A percentile compares a stretch with the other conserved stretches of the same genome.
Conservation (phyloP, 2,888 invertebrate genomes). For the Incurvaria masculella region DNA sequence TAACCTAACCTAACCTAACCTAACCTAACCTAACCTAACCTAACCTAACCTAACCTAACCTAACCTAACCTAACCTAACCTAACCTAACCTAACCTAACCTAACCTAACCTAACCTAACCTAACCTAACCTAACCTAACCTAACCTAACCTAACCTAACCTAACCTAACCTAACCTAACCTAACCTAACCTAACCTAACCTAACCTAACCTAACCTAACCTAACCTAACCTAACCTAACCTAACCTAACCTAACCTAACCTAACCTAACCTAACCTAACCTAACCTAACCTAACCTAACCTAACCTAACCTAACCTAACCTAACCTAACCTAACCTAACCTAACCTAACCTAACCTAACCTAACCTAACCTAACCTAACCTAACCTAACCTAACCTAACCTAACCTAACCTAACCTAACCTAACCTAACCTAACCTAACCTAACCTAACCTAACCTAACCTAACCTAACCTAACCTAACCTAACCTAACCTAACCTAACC, state of each 20-base stretch:
- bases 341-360: conserved; percentile 1
- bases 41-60: conserved; percentile 8
- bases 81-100: conserved; percentile 6
- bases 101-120: conserved; percentile 6
- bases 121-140: conserved; percentile 7
- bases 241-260: background rate
- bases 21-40: conserved; percentile 8
- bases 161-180: conserved; percentile 1
- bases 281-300: conserved; percentile 3
- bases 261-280: conserved; percentile 4
- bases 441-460: background rate
- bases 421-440: conserved; percentile 1
- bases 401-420: conserved; percentile 5
- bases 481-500: conserved; percentile 4
- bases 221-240: conserved; percentile 3
- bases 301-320: conserved; percentile 4
- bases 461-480: conserved; percentile 1
- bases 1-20: conserved; percentile 8
- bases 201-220: conserved; percentile 4
- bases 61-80: conserved; percentile 8
- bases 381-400: conserved; percentile 5
- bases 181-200: too few relatives aligned
- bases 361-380: conserved; percentile 5
- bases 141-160: conserved; percentile 3
- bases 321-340: conserved; percentile 1